Conservation (phyloP, 2,888 invertebrate genomes). For the Agrotis segetum region DNA sequence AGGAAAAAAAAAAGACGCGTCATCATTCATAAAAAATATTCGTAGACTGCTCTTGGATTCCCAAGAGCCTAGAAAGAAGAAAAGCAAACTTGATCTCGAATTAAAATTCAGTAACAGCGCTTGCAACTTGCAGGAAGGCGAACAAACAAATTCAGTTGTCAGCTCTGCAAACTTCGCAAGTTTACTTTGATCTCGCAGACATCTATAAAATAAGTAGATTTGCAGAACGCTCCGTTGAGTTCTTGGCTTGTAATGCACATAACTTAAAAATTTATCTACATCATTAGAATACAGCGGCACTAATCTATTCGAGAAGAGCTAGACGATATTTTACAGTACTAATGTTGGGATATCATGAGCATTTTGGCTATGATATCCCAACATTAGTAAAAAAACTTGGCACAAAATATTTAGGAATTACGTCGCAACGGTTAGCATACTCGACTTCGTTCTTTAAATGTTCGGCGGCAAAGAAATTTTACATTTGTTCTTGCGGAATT, state of each 20-base stretch:
- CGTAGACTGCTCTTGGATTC: neutral
- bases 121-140: slow-evolving; percentile 19
- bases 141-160: slow-evolving; percentile 35
- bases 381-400: too few species aligned
- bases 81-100: slow-evolving; percentile 9
- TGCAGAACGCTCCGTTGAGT: slow-evolving; percentile 3
- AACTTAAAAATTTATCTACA: slow-evolving; percentile 13
- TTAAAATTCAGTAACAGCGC: slow-evolving; percentile 15
- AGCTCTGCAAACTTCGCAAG: slow-evolving; percentile 25
- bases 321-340: too few species aligned
- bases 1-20: too few species aligned
- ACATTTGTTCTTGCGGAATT: slow-evolving; percentile 18
- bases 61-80: neutral
- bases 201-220: slow-evolving; percentile 27
- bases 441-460: slow-evolving; percentile 21
- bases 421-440: neutral
- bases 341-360: too few species aligned
- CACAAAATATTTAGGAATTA: too few species aligned
- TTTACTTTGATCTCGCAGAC: slow-evolving; percentile 32
- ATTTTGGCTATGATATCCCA: too few species aligned
- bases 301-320: slow-evolving; percentile 8
- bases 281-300: slow-evolving; percentile 7
- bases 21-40: too few species aligned
- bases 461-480: slow-evolving; percentile 14
- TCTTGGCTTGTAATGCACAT: slow-evolving; percentile 1